Evolutionary conservation across 1,140 invertebrate species (phyloP), one percentile per base, ranked within the genome.

Genomic region (Panulirus ornatus): DNA sequence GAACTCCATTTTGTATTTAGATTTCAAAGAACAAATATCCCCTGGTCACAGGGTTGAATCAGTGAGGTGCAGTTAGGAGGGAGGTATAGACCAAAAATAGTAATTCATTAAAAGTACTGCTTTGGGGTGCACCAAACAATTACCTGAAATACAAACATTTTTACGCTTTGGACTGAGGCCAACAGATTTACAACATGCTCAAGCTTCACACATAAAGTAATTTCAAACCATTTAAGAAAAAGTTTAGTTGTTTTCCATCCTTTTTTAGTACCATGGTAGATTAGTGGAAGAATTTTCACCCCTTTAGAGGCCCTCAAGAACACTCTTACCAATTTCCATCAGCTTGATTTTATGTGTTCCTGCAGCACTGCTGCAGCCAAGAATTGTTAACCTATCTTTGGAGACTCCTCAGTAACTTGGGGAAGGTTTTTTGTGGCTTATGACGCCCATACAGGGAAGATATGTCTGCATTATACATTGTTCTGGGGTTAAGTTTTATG

Each of bases 21-120:
- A 19, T n/a, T 70, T 70, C 9, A 70, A 9, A n/a, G 1, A 70
- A 8, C n/a, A n/a, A n/a, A n/a, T n/a, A n/a, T n/a, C n/a, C n/a
- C n/a, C n/a, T n/a, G n/a, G n/a, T n/a, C 63, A 70, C 63, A 5
- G 0, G 38, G 63, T 92, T 93, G 73, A 76, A 76, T 76, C 34
- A 76, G 9, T 6, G 27, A 76, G 34, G 73, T 76, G 73, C 73
- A 76, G 73, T 76, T 76, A 76, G 73, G 73, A 76, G n/a, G n/a
- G n/a, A n/a, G n/a, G n/a, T n/a, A n/a, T n/a, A n/a, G n/a, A n/a
- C n/a, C n/a, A 36, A 76, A 76, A n/a, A 76, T 76, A 34, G 14
- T 76, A n/a, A 34, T 76, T 76, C 14, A 40, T n/a, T 19, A 76
- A n/a, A 14, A 76, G 73, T 36, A 34, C 73, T 76, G 73, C 73